Percentiles rank a stretch among this genome's conserved stretches.
Evolutionary conservation across 2,888 invertebrate species (phyloP).

Genomic region (Pegoplata infirma): DNA sequence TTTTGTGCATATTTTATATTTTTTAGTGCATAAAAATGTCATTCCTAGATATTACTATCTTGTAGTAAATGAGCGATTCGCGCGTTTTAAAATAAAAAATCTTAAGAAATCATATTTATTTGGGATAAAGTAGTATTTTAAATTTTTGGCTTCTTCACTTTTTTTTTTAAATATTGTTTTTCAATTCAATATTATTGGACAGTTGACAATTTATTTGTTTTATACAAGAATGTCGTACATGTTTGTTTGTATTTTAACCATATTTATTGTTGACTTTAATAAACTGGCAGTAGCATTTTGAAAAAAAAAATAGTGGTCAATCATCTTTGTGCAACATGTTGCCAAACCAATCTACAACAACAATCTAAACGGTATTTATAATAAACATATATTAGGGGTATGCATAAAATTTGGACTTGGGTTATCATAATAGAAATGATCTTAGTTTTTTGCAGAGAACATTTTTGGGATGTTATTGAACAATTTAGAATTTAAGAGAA

Average conservation of each 20-base stretch:
- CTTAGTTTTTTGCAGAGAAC: no score
- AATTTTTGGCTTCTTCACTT: not conserved
- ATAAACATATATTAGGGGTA: not conserved
- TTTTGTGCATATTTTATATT: no score
- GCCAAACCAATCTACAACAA: not conserved
- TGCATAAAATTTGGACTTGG: not conserved
- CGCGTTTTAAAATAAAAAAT: no score
- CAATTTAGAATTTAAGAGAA: no score
- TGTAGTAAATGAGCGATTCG: no score
- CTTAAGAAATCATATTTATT: no score
- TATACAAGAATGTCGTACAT: not conserved
- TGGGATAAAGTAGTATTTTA: not conserved
- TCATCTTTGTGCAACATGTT: slow-evolving; percentile 17
- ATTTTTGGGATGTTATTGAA: no score
- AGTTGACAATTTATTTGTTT: not conserved
- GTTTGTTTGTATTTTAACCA: not conserved
- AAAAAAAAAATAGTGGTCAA: slow-evolving; percentile 3
- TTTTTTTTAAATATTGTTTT: not conserved
- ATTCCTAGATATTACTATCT: no score
- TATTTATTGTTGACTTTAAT: not conserved
- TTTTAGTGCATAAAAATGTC: no score
- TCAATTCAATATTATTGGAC: not conserved
- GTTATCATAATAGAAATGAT: no score
- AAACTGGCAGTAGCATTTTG: slow-evolving; percentile 14
- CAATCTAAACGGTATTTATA: slow-evolving; percentile 38